These are phyloP conservation scores for Rostratula benghalensis DNA, from an alignment of 2,113 vertebrate genomes.

Conservation along the genomic window DNA sequence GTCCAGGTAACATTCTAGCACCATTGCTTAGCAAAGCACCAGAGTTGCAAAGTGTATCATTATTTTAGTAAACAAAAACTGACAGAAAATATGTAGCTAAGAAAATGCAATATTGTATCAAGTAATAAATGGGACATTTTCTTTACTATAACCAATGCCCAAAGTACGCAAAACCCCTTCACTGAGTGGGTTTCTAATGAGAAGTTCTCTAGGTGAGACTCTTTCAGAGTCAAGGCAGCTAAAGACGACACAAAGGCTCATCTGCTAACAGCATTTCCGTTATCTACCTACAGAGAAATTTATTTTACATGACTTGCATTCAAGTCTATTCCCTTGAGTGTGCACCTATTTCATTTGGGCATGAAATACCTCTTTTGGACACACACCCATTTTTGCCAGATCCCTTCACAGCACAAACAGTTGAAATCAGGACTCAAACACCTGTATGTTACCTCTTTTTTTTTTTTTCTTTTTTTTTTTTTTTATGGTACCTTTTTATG, in stretches of 20 bases:
- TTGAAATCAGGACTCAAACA: not conserved
- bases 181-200: not conserved
- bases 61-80: not conserved
- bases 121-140: not conserved
- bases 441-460: fast-evolving
- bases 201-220: not conserved
- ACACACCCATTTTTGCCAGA: not conserved
- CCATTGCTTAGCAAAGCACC: not conserved
- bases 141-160: not conserved
- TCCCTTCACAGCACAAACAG: not conserved
- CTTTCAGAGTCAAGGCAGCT: not conserved
- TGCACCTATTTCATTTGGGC: not conserved
- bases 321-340: not conserved
- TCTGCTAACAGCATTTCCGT: not conserved
- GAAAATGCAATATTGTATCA: not conserved
- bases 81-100: not conserved
- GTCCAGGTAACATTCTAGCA: not conserved
- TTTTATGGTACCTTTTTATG: not conserved
- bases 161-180: not conserved
- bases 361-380: not conserved
- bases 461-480: not conserved
- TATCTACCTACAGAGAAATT: not conserved
- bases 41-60: not conserved
- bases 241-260: not conserved
- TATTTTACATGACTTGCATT: not conserved